phyloP scores from a whole-genome alignment of 2,888 invertebrate genomes.

The Neoascia interrupta region DNA sequence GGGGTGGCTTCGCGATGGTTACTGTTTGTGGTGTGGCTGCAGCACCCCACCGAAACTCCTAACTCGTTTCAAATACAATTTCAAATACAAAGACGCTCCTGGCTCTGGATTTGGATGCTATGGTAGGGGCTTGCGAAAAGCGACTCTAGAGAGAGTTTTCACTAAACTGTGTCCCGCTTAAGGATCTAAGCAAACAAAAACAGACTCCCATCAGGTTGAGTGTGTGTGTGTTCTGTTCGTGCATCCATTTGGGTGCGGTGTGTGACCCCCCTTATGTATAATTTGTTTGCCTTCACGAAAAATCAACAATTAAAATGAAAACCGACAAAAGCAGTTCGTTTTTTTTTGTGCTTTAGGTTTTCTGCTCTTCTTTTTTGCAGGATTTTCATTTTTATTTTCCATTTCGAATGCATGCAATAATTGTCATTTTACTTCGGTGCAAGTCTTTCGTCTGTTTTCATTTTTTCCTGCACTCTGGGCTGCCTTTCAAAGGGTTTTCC shows the following conservation, averaged over 20 bases:
- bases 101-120: constrained; percentile 12
- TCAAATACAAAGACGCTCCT: background rate
- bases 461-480: background rate
- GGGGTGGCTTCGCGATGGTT: constrained; percentile 16
- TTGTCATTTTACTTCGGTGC: too few species aligned
- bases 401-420: constrained; percentile 29
- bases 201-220: background rate
- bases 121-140: constrained; percentile 12
- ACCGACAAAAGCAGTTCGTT: constrained; percentile 61
- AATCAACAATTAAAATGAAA: constrained; percentile 68
- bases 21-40: constrained; percentile 5
- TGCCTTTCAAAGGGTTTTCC: too few species aligned
- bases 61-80: constrained; percentile 28
- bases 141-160: constrained; percentile 47
- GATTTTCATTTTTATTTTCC: constrained; percentile 21
- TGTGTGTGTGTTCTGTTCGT: constrained; percentile 9
- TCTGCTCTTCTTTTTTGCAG: background rate
- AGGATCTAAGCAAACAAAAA: constrained; percentile 61
- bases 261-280: constrained; percentile 31
- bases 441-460: background rate
- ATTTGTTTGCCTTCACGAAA: constrained; percentile 65
- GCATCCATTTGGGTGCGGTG: background rate
- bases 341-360: constrained; percentile 8
- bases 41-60: constrained; percentile 6
- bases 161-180: constrained; percentile 58